A percentile compares a stretch with the other conserved stretches of the same genome.
phyloP scores from a whole-genome alignment of 2,797 vertebrate genomes.

The Perodicticus potto region DNA sequence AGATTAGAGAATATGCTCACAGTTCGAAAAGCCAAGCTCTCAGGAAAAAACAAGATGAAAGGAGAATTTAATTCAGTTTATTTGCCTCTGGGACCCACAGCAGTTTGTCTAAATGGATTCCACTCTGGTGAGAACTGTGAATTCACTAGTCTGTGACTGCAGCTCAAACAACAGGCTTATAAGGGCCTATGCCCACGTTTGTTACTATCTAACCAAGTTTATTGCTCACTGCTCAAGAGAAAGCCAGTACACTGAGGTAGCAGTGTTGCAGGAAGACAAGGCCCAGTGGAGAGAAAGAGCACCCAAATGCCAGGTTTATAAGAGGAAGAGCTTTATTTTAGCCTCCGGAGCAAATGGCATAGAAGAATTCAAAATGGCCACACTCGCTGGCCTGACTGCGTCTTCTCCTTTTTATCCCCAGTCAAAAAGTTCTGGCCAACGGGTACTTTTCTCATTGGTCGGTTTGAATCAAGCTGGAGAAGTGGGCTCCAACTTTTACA shows the following conservation, averaged over 20 bases:
- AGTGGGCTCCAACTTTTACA: too few species aligned
- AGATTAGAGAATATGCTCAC: background rate
- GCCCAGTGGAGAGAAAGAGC: background rate
- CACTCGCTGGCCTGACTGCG: too few species aligned
- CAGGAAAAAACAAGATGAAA: background rate
- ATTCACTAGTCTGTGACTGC: background rate
- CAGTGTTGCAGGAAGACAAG: background rate
- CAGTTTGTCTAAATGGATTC: background rate
- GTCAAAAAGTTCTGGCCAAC: too few species aligned
- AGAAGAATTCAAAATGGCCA: too few species aligned
- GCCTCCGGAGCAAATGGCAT: too few species aligned
- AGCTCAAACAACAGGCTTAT: background rate
- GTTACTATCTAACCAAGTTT: background rate
- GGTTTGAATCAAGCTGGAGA: too few species aligned
- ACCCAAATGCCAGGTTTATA: too few species aligned
- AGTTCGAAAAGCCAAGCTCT: background rate
- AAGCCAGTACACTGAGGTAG: background rate
- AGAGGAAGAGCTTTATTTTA: too few species aligned
- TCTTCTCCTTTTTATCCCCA: too few species aligned
- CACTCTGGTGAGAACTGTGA: background rate
- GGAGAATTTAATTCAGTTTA: background rate
- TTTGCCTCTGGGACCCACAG: background rate
- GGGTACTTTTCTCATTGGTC: too few species aligned
- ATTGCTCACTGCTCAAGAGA: background rate
- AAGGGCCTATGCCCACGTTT: background rate